A percentile compares a stretch with the other conserved stretches of the same genome.
These are phyloP conservation scores for Marcusenius ussheri DNA, from an alignment of 2,113 vertebrate genomes.

Conservation along the genomic window DNA sequence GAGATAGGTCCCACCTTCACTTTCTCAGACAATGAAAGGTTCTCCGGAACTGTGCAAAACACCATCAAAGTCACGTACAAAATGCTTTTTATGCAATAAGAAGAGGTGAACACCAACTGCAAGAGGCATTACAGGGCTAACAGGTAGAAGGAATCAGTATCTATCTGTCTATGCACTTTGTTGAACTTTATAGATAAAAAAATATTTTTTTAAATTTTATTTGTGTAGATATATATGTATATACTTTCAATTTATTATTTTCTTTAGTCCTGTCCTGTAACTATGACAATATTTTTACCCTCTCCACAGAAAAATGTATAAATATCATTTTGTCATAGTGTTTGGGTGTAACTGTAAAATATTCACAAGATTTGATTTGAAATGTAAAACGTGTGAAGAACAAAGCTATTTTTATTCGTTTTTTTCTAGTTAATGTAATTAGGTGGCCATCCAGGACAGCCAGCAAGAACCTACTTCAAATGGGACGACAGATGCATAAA, in stretches of 20 bases:
- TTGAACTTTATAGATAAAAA: background rate
- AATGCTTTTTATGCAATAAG: background rate
- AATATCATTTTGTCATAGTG: background rate
- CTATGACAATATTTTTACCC: background rate
- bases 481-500: background rate
- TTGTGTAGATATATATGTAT: background rate
- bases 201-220: background rate
- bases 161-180: background rate
- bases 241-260: background rate
- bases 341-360: background rate
- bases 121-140: background rate
- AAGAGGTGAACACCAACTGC: background rate
- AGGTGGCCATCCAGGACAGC: background rate
- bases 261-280: background rate
- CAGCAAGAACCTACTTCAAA: background rate
- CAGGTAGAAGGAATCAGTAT: background rate
- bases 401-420: background rate
- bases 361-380: constrained; percentile 6
- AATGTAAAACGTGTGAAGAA: constrained; percentile 2
- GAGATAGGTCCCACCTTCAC: background rate
- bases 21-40: background rate
- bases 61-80: background rate
- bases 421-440: background rate
- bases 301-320: background rate
- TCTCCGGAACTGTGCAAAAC: background rate